Evolutionary conservation across 2,888 invertebrate species (phyloP).

Genomic region (Anorthoa munda): DNA sequence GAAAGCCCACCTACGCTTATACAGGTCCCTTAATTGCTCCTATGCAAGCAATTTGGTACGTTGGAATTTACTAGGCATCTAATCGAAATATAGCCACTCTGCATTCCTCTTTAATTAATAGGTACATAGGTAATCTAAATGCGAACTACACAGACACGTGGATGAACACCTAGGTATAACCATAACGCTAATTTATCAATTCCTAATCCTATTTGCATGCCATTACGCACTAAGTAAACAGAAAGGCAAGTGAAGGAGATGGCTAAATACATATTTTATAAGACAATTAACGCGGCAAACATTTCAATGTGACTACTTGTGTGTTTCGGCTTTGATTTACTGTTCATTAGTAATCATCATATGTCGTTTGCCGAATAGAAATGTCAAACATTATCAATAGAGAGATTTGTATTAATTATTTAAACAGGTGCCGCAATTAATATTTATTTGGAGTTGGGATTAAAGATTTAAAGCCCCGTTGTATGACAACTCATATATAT

Average conservation of each 20-base stretch:
- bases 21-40: neutral
- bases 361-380: conserved; percentile 36
- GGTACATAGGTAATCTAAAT: conserved; percentile 1
- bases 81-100: neutral
- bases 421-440: conserved; percentile 17
- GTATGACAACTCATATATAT: neutral
- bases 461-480: conserved; percentile 12
- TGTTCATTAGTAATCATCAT: conserved; percentile 41
- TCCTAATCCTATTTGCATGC: conserved; percentile 62
- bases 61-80: neutral
- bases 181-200: conserved; percentile 62
- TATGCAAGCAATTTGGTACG: neutral
- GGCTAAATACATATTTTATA: conserved; percentile 65
- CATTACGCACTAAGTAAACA: conserved; percentile 62
- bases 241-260: conserved; percentile 62
- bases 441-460: conserved; percentile 23
- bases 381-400: conserved; percentile 33
- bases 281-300: conserved; percentile 59
- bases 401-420: conserved; percentile 31
- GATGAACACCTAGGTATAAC: conserved; percentile 14
- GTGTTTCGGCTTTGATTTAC: conserved; percentile 29
- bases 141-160: neutral
- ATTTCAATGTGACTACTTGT: conserved; percentile 22
- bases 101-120: neutral
- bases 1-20: neutral